Evolutionary conservation across 2,797 vertebrate species (phyloP).

Genomic region (Sebastes melanostomus): DNA sequence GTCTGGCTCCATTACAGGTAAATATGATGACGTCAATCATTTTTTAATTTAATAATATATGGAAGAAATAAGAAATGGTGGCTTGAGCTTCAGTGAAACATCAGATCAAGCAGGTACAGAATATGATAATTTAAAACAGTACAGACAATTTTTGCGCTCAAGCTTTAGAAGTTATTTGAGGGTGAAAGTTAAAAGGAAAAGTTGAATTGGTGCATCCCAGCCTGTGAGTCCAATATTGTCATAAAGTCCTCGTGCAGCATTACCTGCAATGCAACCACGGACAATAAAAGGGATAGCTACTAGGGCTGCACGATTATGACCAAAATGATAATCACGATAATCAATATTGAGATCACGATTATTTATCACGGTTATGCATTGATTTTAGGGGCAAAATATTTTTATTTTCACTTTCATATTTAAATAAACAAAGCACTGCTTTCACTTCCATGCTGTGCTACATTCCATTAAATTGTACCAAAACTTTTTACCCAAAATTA

Average conservation of each 20-base stretch:
- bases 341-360: no score
- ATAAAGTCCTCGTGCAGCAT: not conserved
- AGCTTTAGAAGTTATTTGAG: not conserved
- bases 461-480: no score
- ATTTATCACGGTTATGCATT: no score
- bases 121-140: not conserved
- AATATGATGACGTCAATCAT: not conserved
- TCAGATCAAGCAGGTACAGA: not conserved
- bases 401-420: no score
- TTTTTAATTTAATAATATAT: not conserved
- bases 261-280: not conserved
- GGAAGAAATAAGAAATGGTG: not conserved
- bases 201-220: not conserved
- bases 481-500: no score
- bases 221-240: not conserved
- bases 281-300: not conserved
- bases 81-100: not conserved
- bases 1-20: not conserved
- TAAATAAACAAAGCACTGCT: no score
- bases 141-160: not conserved
- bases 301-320: no score
- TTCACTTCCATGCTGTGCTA: no score
- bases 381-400: no score
- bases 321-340: no score
- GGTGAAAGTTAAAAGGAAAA: not conserved